A percentile compares a stretch with the other conserved stretches of the same genome.
These are phyloP conservation scores for pig (Sus scrofa) DNA, from an alignment of 2,113 vertebrate species.

Conservation along the genomic window T2T-Sscrofa CM000820.6:119468501-119469000, in stretches of 20 bases:
- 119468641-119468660: background rate
- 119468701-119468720: background rate
- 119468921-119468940: background rate
- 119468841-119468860: background rate
- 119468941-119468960: background rate
- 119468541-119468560: background rate
- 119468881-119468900: background rate
- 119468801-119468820: background rate
- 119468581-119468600: background rate
- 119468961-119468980: background rate
- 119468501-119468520: conserved; percentile 8
- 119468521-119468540: background rate
- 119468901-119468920: background rate
- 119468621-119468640: background rate
- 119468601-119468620: background rate
- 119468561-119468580: background rate
- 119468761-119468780: background rate
- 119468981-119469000: background rate
- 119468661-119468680: background rate
- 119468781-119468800: background rate
- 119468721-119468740: background rate
- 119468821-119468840: background rate
- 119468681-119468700: background rate
- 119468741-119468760: background rate
- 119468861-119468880: background rate